Percentiles rank a stretch among this genome's conserved stretches.
Conservation (phyloP, 2,888 invertebrate species). For the Morinoia aosen region DNA sequence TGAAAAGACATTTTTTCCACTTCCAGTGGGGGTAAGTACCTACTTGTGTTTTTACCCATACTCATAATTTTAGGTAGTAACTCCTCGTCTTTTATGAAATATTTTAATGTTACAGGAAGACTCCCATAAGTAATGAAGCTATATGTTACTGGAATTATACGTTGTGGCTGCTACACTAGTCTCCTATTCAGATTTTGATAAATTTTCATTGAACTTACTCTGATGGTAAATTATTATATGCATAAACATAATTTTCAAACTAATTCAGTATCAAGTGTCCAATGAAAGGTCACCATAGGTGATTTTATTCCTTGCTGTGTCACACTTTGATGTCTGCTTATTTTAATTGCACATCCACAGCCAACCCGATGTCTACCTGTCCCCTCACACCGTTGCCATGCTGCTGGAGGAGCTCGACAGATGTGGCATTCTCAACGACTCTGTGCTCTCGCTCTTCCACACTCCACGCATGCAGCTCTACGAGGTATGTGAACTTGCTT, state of each 20-base stretch:
- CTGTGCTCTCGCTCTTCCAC: slow-evolving; percentile 21
- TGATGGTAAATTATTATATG: too few relatives aligned
- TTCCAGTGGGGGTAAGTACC: slow-evolving; percentile 19
- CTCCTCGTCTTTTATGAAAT: not conserved
- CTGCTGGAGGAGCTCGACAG: slow-evolving; percentile 50
- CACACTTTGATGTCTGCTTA: not conserved
- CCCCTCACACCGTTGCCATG: slow-evolving; percentile 4
- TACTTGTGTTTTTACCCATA: not conserved
- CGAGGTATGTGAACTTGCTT: slow-evolving; percentile 2
- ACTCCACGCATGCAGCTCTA: slow-evolving; percentile 41
- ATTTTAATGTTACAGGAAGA: not conserved
- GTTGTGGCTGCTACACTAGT: too few relatives aligned
- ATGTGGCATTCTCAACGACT: slow-evolving; percentile 49
- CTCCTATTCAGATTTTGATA: too few relatives aligned
- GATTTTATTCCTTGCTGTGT: too few relatives aligned
- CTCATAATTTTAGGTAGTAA: not conserved
- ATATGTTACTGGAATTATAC: too few relatives aligned
- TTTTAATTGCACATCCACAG: not conserved
- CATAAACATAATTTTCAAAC: too few relatives aligned
- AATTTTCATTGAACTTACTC: too few relatives aligned
- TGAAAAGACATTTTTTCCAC: not conserved
- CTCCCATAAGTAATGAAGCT: not conserved
- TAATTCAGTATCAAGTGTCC: too few relatives aligned
- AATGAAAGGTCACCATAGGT: too few relatives aligned
- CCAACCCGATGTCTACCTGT: slow-evolving; percentile 6